Evolutionary conservation across 37 sponge, comb jelly and placozoan genomes (phyloP).

Genomic region (Chondrilla cf. caribensis): DNA sequence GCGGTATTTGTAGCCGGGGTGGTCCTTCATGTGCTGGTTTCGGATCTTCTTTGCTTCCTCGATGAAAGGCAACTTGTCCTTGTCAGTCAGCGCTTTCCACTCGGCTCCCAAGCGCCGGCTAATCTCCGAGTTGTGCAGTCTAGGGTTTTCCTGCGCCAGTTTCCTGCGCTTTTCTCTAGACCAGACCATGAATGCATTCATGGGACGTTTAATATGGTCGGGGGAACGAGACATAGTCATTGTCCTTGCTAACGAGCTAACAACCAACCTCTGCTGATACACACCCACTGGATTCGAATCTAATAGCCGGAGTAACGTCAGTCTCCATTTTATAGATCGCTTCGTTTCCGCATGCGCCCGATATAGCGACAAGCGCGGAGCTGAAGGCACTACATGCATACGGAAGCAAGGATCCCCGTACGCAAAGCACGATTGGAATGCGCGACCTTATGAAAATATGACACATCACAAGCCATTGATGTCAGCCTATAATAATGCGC

Average conservation of each 20-base stretch:
- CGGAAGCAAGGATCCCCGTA: too few species aligned
- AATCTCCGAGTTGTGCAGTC: conserved; percentile 99
- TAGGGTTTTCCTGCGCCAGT: conserved; percentile 98
- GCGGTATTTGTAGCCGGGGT: conserved; percentile 95
- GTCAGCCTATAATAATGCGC: too few species aligned
- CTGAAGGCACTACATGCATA: too few species aligned
- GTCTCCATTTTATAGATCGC: too few species aligned
- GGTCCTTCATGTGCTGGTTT: conserved; percentile 92
- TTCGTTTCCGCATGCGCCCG: too few species aligned
- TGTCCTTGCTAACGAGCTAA: conserved; percentile 9
- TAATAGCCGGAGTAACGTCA: too few species aligned
- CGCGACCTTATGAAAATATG: too few species aligned
- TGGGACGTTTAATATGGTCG: conserved; percentile 96
- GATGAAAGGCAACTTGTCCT: conserved; percentile 88
- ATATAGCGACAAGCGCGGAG: too few species aligned
- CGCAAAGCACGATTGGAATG: too few species aligned
- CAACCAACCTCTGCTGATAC: too few species aligned
- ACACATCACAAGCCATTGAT: too few species aligned
- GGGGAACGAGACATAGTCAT: conserved; percentile 58
- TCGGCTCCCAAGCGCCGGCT: conserved; percentile 91
- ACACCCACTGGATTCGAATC: too few species aligned
- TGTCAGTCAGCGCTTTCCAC: conserved; percentile 91
- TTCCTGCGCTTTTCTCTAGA: conserved; percentile 91
- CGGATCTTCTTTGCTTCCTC: conserved; percentile 95
- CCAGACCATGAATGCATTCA: conserved; percentile 99